phyloP scores from a whole-genome alignment of 2,113 vertebrate genomes.

The Pelecanoides urinatrix region DNA sequence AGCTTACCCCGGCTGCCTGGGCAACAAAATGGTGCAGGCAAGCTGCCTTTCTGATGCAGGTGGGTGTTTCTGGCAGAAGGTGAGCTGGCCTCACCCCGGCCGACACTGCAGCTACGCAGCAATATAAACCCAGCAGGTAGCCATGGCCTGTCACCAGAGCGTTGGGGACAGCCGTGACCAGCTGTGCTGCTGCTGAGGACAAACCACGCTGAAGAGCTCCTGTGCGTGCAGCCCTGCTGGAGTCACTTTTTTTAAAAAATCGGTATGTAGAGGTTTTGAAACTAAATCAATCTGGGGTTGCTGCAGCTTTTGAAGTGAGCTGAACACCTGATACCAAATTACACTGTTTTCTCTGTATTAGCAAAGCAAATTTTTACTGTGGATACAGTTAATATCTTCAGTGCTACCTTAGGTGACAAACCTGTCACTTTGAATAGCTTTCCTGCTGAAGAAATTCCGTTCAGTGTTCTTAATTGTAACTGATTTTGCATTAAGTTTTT shows the following conservation, averaged over 20 bases:
- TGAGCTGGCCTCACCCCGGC: not conserved
- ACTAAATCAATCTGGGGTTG: accelerated
- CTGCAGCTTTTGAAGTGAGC: not conserved
- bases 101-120: not conserved
- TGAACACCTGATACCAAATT: too few relatives aligned
- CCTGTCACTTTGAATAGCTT: accelerated
- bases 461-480: not conserved
- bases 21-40: not conserved
- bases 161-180: not conserved
- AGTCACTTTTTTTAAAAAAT: not conserved
- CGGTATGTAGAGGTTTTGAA: accelerated
- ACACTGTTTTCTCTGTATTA: accelerated
- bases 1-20: not conserved
- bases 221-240: accelerated
- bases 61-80: not conserved
- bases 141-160: accelerated
- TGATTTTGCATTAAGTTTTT: not conserved
- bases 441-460: not conserved
- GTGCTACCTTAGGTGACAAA: not conserved
- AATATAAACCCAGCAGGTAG: accelerated
- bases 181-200: not conserved
- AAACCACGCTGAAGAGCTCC: not conserved
- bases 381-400: accelerated
- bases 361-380: not conserved
- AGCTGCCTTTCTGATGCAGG: not conserved